Conservation (phyloP, 2,113 vertebrate species). For the Percina caprodes region DNA sequence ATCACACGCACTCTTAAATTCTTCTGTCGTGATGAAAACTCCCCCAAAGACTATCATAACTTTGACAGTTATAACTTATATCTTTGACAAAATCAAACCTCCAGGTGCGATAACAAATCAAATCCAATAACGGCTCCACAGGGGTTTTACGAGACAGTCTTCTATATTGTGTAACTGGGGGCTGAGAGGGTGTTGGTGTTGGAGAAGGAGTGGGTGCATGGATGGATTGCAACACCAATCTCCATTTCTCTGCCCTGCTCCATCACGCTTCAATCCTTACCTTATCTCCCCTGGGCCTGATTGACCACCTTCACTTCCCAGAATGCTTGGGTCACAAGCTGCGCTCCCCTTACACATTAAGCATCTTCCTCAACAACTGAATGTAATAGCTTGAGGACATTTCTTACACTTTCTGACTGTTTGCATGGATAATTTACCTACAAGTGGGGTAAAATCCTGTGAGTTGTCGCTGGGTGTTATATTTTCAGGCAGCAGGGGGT, state of each 20-base stretch:
- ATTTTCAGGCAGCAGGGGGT: not conserved
- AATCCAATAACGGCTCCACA: slow-evolving; percentile 25
- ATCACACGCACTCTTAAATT: slow-evolving; percentile 42
- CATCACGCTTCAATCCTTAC: not conserved
- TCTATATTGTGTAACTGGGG: not conserved
- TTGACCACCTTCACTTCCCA: slow-evolving; percentile 43
- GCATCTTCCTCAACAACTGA: not conserved
- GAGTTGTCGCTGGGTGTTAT: slow-evolving; percentile 4
- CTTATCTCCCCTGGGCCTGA: slow-evolving; percentile 22
- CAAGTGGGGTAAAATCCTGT: not conserved
- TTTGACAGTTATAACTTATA: slow-evolving; percentile 32
- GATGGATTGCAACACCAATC: slow-evolving; percentile 30
- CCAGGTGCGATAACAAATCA: slow-evolving; percentile 25
- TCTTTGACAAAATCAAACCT: slow-evolving; percentile 29
- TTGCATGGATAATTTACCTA: not conserved
- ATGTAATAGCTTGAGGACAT: slow-evolving; percentile 5
- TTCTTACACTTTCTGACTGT: slow-evolving; percentile 3
- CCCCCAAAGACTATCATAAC: slow-evolving; percentile 24
- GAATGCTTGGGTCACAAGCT: slow-evolving; percentile 19
- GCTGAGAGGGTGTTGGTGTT: slow-evolving; percentile 23
- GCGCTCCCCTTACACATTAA: not conserved
- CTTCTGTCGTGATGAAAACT: slow-evolving; percentile 21
- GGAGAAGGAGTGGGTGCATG: not conserved
- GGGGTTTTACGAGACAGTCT: not conserved
- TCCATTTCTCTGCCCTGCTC: slow-evolving; percentile 3